Base-by-base conservation (phyloP, 2,888 invertebrate genomes). In the Tenthredo mesomela region DNA sequence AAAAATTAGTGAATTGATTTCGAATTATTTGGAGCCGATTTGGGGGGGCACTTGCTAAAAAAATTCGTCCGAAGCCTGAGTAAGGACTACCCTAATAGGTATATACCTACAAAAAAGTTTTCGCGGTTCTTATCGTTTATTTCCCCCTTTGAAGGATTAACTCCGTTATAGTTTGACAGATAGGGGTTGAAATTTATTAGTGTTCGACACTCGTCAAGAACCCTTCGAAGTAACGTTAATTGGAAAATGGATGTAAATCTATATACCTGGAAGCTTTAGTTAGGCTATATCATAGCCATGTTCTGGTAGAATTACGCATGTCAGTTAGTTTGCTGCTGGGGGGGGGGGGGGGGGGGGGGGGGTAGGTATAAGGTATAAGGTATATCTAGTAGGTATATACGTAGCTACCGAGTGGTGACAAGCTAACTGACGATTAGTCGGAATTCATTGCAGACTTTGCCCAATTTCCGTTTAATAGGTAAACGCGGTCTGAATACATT, bases 401-500 rank as follows among this genome's bases (percentile, higher is more conserved):
- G 37, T 10, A 25, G 10, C 21, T 12, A 10, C 2, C 37, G 18
- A 58, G 9, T 61, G 61, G 61, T 61, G 78, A 80, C 78, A 61
- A 80, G 78, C 78, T 61, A 37, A 37, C 58, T 37, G 58, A 61
- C 78, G 78, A 80, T 80, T 33, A 80, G 78, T 80, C 78, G 25
- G 33, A 80, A 80, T 80, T 80, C 78, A 77, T 77, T 29, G 25
- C 50, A 50, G 50, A 77, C 77, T 77, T 77, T 77, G 54, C 77
- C 77, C 77, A 77, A 77, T 77, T 77, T 77, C 77, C 77, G 50
- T 77, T 77, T 77, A 77, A 77, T 77, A 47, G 77, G 77, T 77
- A 50, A 12, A 77, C 77, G 77, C 25, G 77, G 29, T 50, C 15
- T 77, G 77, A 77, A 77, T 77, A 77, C 50, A 50, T 77, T 77